Evolutionary conservation across 2,888 invertebrate genomes (phyloP).

Genomic region (Cepaea hortensis): DNA sequence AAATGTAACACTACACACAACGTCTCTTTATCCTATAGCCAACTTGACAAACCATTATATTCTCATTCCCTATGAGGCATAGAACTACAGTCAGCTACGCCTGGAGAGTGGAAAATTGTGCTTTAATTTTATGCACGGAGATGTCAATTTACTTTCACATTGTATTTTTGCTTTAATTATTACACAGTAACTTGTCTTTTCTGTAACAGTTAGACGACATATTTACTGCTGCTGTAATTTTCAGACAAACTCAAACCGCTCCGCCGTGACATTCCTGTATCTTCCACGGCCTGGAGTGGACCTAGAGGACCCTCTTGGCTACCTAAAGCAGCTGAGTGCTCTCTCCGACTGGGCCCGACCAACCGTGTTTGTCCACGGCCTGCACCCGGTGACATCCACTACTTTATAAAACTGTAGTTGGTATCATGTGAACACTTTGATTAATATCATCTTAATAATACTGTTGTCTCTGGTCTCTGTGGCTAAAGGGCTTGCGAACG

Average conservation of each 20-base stretch:
- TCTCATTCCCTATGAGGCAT: too few species aligned
- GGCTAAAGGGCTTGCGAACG: too few species aligned
- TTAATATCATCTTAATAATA: too few species aligned
- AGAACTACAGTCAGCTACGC: too few species aligned
- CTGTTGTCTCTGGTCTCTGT: too few species aligned
- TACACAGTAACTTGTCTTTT: background rate
- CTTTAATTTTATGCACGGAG: too few species aligned
- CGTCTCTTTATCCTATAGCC: too few species aligned
- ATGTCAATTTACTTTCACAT: background rate
- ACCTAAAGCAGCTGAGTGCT: conserved; percentile 85
- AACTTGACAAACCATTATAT: too few species aligned
- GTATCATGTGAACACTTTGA: too few species aligned
- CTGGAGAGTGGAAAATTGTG: too few species aligned
- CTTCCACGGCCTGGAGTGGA: conserved; percentile 89
- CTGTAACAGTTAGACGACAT: background rate
- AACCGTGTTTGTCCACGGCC: conserved; percentile 93
- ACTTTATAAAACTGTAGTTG: conserved; percentile 82
- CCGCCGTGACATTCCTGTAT: conserved; percentile 94
- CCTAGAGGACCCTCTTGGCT: conserved; percentile 69
- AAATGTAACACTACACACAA: too few species aligned
- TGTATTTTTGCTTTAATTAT: background rate
- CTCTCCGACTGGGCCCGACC: conserved; percentile 93
- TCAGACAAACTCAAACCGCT: conserved; percentile 83
- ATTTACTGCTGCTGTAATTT: background rate
- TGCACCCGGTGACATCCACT: conserved; percentile 96